Evolutionary conservation across 2,113 vertebrate genomes (phyloP).

Genomic region (Thryonomys swinderianus): DNA sequence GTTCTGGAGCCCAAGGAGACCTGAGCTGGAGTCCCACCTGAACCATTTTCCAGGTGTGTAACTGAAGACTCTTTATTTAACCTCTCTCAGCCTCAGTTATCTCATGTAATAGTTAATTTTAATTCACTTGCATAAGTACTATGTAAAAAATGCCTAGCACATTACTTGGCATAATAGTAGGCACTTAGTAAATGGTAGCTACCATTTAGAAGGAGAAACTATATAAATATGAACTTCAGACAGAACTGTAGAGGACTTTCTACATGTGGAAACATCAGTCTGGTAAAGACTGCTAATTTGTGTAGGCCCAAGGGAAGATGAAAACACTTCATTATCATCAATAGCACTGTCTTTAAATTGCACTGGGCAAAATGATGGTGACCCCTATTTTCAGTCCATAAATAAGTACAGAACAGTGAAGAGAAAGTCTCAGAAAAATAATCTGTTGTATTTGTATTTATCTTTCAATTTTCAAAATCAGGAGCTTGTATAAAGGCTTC

Average conservation of each 20-base stretch:
- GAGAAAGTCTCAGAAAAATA: not conserved
- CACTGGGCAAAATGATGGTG: not conserved
- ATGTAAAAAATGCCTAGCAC: not conserved
- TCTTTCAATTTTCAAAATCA: conserved; percentile 13
- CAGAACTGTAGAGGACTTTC: not conserved
- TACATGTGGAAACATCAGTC: not conserved
- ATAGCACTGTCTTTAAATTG: not conserved
- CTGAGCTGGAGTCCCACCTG: not conserved
- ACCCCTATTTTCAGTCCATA: not conserved
- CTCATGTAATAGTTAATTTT: not conserved
- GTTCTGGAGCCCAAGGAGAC: not conserved
- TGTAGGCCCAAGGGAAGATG: not conserved
- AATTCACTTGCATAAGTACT: conserved; percentile 31
- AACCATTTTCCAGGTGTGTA: not conserved
- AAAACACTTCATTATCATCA: not conserved
- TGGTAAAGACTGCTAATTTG: not conserved
- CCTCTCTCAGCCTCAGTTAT: not conserved
- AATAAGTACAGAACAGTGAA: not conserved
- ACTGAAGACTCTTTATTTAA: not conserved
- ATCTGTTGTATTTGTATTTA: not conserved
- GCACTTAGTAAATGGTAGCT: conserved; percentile 24
- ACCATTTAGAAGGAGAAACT: conserved; percentile 15
- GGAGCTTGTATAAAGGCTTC: not conserved
- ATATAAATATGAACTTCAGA: not conserved
- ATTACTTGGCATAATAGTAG: not conserved